Conservation (phyloP, 2,797 vertebrate species). For the Cossypha dichroa region DNA sequence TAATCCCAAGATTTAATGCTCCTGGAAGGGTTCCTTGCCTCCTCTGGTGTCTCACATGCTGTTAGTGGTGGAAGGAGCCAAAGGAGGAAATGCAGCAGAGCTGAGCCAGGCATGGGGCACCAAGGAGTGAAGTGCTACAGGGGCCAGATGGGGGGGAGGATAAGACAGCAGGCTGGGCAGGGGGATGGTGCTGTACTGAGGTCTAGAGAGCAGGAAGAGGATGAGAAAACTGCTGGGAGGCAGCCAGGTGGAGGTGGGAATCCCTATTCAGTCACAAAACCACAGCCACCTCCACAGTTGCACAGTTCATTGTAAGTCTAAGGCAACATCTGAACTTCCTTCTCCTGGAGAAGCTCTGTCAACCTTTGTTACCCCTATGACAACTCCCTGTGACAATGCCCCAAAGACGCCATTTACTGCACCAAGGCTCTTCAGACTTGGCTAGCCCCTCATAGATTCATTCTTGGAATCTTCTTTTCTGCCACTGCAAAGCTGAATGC, state of each 20-base stretch:
- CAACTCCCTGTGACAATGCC: rapidly evolving
- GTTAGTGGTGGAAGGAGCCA: not conserved
- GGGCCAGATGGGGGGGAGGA: not conserved
- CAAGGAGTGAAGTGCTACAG: not conserved
- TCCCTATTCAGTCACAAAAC: not conserved
- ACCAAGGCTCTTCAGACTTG: not conserved
- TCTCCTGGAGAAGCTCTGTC: not conserved
- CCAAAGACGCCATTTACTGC: not conserved
- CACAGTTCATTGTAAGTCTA: not conserved
- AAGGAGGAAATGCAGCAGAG: not conserved
- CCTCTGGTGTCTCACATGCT: rapidly evolving
- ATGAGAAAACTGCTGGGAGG: not conserved
- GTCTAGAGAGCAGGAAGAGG: not conserved
- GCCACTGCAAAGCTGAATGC: not conserved
- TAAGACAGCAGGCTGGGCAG: not conserved
- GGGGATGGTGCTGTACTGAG: not conserved
- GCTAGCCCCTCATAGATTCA: not conserved
- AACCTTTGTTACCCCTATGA: not conserved
- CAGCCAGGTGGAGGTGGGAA: not conserved
- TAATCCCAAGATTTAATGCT: not conserved
- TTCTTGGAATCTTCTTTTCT: not conserved
- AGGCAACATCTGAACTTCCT: not conserved
- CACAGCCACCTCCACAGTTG: not conserved
- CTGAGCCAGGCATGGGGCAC: not conserved
- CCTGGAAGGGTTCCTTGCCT: not conserved